Base-by-base conservation (phyloP, 2,113 vertebrate species). In the Pyxicephalus adspersus region DNA sequence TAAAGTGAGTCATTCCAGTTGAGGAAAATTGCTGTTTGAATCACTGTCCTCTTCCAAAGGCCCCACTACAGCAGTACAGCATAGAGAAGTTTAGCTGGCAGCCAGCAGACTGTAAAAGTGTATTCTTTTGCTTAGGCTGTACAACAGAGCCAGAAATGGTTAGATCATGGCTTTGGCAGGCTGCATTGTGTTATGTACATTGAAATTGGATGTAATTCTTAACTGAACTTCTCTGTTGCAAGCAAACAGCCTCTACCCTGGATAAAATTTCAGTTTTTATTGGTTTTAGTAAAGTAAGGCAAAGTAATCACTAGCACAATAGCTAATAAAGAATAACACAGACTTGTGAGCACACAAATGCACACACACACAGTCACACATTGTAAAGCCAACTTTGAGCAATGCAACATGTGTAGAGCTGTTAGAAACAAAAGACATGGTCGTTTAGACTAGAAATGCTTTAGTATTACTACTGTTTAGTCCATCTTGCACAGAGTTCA, bases 101-200 rank as follows among this genome's bases (percentile, higher is more conserved):
- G 76, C 63, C 26, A 66, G 26, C 26, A 8, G 63, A 54, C 51
- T 77, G 51, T 64, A 17, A 65, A 77, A 77, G 55, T 25, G 26
- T 52, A 57, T 57, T 57, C 15, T 67, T 77, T 51, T 77, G 50
- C n/a, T 52, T 66, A 23, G 50, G 34, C 63, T 63, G 31, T n/a
- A 52, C 23, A 64, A 17, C 28, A 28, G 51, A 65, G 60, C 76
- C 63, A 52, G 63, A 31, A 67, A 38, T 20, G 5, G 76, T 64
- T 31, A 66, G 60, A 66, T 77, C 50, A 28, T 34, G 22, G 52
- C 20, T 15, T 77, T 77, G 63, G 76, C 76, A 66, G 76, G 17
- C 18, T 34, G 16, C 13, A 18, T 23, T 34, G 20, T 67, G 63
- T 23, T 77, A 29, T 77, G 76, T 66, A 77, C 52, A 67, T 77